phyloP scores from a whole-genome alignment of 37 sponge, comb jelly and placozoan species.

The Cladorhizidae sp. region DNA sequence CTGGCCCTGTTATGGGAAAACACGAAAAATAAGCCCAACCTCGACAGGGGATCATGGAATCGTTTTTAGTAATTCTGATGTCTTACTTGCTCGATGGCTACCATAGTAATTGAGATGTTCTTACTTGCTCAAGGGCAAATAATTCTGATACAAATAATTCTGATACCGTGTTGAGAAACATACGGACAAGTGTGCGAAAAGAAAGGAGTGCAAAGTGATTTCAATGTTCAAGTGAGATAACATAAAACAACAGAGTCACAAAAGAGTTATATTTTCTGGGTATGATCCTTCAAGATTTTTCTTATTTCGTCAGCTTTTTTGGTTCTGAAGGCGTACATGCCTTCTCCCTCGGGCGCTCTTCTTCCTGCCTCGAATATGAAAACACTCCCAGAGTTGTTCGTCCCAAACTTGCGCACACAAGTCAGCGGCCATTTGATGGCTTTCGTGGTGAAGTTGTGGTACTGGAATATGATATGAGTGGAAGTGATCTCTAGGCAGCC shows the following conservation, averaged over 20 bases:
- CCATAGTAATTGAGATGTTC: no score
- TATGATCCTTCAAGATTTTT: conserved; percentile 33
- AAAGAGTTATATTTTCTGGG: not conserved
- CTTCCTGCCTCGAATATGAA: conserved; percentile 59
- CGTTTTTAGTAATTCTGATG: no score
- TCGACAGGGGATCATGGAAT: no score
- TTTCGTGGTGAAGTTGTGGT: conserved; percentile 43
- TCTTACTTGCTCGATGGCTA: no score
- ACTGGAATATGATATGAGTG: conserved; percentile 38
- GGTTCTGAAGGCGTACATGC: conserved; percentile 47
- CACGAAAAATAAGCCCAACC: no score
- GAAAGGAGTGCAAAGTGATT: not conserved
- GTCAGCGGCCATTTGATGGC: conserved; percentile 43
- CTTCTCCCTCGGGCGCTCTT: conserved; percentile 58
- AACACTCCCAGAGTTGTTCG: conserved; percentile 16
- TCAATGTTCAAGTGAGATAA: not conserved
- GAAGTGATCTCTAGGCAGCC: conserved; percentile 48
- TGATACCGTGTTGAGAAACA: not conserved
- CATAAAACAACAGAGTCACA: not conserved
- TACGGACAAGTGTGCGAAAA: no score
- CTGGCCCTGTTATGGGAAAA: no score
- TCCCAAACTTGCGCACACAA: conserved; percentile 56
- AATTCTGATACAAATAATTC: no score
- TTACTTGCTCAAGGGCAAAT: no score
- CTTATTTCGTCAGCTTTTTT: conserved; percentile 44